Conservation (phyloP, 2,113 vertebrate species). For the Smithornis capensis region DNA sequence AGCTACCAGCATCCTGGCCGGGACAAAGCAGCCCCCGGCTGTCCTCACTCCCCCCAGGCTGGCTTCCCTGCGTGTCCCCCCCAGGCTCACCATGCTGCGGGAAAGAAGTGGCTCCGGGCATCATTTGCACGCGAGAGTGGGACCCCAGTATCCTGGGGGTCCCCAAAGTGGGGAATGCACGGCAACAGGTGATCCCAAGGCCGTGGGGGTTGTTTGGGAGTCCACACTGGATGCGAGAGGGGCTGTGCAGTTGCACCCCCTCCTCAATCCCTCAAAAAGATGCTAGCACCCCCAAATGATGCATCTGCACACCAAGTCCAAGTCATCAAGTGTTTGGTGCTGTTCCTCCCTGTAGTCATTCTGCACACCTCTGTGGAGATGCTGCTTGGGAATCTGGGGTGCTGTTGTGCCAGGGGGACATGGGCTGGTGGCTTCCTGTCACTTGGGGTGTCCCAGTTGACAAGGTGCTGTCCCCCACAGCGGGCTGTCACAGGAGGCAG, state of each 20-base stretch:
- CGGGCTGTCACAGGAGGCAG: conserved; percentile 85
- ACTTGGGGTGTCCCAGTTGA: not conserved
- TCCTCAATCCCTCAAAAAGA: accelerated
- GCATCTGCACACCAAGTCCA: accelerated
- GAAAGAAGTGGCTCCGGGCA: not conserved
- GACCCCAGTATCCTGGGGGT: not conserved
- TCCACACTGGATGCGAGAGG: no score
- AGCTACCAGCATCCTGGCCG: not conserved
- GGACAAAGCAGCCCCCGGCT: not conserved
- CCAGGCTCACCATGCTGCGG: not conserved
- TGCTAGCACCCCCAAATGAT: not conserved
- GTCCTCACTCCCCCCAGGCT: not conserved
- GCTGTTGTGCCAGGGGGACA: accelerated
- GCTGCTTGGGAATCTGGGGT: not conserved
- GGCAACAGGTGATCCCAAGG: not conserved
- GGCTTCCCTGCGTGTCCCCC: not conserved
- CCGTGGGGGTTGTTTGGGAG: not conserved
- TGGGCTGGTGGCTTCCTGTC: accelerated
- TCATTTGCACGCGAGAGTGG: not conserved
- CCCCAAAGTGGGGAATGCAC: not conserved
- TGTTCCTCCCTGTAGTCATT: not conserved
- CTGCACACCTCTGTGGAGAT: accelerated
- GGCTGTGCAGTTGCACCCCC: accelerated
- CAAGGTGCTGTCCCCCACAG: conserved; percentile 43
- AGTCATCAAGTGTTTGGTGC: not conserved